Evolutionary conservation across 1,140 invertebrate genomes (phyloP).

Genomic region (Eupristina koningsbergeri): DNA sequence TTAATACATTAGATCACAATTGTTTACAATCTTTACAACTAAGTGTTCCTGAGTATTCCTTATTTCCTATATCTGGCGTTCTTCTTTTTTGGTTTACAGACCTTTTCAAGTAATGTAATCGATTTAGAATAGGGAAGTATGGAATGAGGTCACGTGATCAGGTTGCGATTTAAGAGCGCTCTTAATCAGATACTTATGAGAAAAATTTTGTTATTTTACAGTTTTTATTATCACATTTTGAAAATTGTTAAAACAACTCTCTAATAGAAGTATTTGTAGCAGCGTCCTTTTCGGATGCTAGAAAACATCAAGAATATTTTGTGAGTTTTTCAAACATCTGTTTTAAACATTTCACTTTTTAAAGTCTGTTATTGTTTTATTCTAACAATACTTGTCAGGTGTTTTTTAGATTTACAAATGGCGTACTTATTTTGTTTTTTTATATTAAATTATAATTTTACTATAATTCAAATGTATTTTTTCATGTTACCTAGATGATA

Average conservation of each 20-base stretch:
- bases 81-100: neutral
- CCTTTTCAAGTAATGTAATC: neutral
- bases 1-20: neutral
- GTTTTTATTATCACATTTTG: constrained; percentile 62
- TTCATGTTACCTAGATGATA: too few species aligned
- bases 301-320: constrained; percentile 23
- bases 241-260: constrained; percentile 28
- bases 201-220: constrained; percentile 68
- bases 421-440: constrained; percentile 56
- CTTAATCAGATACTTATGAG: constrained; percentile 66
- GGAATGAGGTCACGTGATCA: constrained; percentile 68
- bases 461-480: neutral
- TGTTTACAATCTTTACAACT: neutral
- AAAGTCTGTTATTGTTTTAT: constrained; percentile 36
- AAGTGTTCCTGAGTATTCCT: neutral
- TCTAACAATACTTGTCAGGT: constrained; percentile 25
- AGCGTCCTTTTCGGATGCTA: constrained; percentile 33
- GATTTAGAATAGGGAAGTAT: constrained; percentile 4
- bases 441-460: neutral
- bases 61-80: neutral
- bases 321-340: constrained; percentile 2
- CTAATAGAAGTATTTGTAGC: constrained; percentile 1
- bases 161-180: constrained; percentile 70
- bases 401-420: constrained; percentile 61
- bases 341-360: constrained; percentile 6